Evolutionary conservation across 2,888 invertebrate genomes (phyloP).

Genomic region (Melieria crassipennis): DNA sequence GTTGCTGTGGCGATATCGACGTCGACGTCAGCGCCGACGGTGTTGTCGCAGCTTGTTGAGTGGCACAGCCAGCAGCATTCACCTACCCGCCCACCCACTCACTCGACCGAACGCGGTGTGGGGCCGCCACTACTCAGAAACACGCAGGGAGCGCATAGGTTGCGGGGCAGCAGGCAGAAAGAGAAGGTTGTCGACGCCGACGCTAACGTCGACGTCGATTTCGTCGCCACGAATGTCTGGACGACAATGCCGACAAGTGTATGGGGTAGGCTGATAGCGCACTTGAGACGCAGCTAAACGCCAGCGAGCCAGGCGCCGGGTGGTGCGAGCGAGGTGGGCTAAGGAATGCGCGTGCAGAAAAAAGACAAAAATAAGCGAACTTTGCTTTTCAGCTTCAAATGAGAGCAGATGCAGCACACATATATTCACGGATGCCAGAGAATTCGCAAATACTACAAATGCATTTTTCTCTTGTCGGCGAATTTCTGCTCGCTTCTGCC

Average conservation of each 20-base stretch:
- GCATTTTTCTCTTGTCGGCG: not conserved
- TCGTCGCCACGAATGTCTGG: no score
- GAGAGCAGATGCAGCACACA: not conserved
- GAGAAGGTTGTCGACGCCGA: not conserved
- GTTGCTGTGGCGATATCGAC: not conserved
- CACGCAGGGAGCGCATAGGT: not conserved
- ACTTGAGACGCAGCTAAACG: not conserved
- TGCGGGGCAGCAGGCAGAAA: not conserved
- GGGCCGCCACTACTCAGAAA: no score
- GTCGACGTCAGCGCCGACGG: no score
- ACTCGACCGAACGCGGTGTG: not conserved
- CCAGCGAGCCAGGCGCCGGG: not conserved
- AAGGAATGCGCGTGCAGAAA: no score
- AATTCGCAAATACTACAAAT: not conserved
- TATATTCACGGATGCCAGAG: not conserved
- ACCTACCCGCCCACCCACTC: constrained; percentile 1
- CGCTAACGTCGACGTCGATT: no score
- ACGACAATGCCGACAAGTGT: not conserved
- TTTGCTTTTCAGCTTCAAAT: no score
- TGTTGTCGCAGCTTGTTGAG: not conserved
- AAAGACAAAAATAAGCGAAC: no score
- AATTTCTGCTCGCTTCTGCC: not conserved
- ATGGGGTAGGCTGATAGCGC: not conserved
- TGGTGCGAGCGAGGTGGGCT: no score
- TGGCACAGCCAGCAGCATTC: not conserved